Evolutionary conservation across 2,113 vertebrate genomes (phyloP).

Genomic region (Lontra canadensis): DNA sequence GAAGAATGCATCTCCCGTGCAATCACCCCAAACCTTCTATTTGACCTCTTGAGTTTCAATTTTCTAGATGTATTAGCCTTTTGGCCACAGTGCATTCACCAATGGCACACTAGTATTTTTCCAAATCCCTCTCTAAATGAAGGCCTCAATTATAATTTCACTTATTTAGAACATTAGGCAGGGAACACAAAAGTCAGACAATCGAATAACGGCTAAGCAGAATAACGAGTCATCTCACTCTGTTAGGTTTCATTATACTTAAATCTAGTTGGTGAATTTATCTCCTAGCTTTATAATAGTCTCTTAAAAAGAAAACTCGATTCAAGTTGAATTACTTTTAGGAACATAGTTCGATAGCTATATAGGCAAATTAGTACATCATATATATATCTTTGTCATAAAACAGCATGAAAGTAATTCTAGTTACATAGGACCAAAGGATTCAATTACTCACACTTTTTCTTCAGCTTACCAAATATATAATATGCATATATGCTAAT

Average conservation of each 20-base stretch:
- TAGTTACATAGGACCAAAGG: background rate
- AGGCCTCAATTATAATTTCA: background rate
- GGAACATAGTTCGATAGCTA: background rate
- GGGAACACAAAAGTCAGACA: background rate
- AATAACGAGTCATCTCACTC: background rate
- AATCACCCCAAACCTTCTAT: background rate
- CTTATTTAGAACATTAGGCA: constrained; percentile 1
- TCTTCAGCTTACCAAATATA: background rate
- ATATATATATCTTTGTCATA: background rate
- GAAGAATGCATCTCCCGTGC: background rate
- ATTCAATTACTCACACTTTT: background rate
- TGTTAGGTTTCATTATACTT: background rate
- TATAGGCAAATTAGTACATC: background rate
- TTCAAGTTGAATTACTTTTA: background rate
- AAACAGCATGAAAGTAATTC: background rate
- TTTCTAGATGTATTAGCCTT: background rate
- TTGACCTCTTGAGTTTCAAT: background rate
- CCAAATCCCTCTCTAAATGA: background rate
- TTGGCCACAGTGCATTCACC: background rate
- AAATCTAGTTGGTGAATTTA: background rate
- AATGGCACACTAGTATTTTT: background rate
- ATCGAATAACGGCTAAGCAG: background rate
- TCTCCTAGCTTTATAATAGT: background rate
- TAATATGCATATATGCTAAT: background rate
- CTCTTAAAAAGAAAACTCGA: background rate